phyloP scores from a whole-genome alignment of 2,113 vertebrate species.

The Amazona guildingii region DNA sequence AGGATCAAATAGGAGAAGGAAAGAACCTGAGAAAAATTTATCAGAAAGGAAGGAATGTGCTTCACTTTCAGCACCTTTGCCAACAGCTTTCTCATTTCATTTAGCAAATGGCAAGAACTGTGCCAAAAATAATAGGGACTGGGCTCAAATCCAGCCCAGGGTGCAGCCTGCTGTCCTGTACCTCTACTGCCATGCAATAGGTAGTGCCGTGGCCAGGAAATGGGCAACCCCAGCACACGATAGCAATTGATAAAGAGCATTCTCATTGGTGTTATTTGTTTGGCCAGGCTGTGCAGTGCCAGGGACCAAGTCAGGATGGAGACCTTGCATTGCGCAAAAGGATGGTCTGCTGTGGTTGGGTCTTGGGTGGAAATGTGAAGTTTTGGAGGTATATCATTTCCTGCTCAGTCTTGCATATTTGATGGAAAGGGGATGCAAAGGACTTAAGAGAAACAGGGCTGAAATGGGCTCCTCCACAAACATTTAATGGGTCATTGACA shows the following conservation, averaged over 20 bases:
- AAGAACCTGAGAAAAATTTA: background rate
- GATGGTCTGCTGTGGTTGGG: background rate
- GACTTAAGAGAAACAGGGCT: background rate
- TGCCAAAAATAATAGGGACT: background rate
- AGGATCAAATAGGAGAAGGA: background rate
- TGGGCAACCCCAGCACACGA: accelerated
- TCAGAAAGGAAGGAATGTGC: background rate
- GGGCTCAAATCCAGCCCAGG: background rate
- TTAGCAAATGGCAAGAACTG: background rate
- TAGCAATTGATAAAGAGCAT: background rate
- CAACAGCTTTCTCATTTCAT: background rate
- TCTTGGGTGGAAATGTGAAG: background rate
- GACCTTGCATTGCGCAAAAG: background rate
- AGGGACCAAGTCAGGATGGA: accelerated
- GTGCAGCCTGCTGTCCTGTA: background rate
- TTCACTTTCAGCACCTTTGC: background rate
- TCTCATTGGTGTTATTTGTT: background rate
- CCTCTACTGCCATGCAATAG: accelerated
- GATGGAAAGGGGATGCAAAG: background rate
- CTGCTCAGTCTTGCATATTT: background rate
- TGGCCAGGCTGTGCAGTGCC: no score
- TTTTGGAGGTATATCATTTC: background rate
- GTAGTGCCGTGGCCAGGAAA: no score
- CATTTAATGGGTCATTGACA: background rate
- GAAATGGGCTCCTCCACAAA: background rate